Conservation (phyloP, 2,888 invertebrate species). For the Trissoscelio sp. region DNA sequence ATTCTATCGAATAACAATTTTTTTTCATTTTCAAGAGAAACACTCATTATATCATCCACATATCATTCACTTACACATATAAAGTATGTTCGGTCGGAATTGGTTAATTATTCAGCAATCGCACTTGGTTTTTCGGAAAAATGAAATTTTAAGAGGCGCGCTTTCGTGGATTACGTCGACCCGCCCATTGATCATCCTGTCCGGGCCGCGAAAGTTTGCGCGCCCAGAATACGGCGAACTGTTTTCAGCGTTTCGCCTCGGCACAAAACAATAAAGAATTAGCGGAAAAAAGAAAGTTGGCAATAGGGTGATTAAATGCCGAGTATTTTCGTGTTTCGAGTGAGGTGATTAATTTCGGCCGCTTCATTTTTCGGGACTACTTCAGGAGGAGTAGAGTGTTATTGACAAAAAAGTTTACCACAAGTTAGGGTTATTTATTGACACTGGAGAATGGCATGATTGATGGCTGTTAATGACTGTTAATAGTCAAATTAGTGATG, state of each 20-base stretch:
- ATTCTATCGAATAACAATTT: no score
- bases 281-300: slow-evolving; percentile 13
- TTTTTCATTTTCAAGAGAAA: no score
- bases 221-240: neutral
- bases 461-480: slow-evolving; percentile 29
- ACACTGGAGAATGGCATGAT: neutral
- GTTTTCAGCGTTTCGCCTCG: neutral
- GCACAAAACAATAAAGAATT: slow-evolving; percentile 17
- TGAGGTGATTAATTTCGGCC: slow-evolving; percentile 19
- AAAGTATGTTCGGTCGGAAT: neutral
- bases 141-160: neutral
- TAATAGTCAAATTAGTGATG: slow-evolving; percentile 16
- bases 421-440: slow-evolving; percentile 22
- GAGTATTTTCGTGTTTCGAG: slow-evolving; percentile 6
- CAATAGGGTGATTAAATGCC: slow-evolving; percentile 24
- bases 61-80: no score
- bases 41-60: no score
- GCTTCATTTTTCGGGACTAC: slow-evolving; percentile 3
- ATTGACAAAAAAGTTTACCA: slow-evolving; percentile 39
- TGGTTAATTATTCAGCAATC: neutral
- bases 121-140: neutral
- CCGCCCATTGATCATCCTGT: slow-evolving; percentile 12
- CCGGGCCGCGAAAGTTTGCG: slow-evolving; percentile 4
- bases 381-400: slow-evolving; percentile 1
- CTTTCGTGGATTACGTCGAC: neutral